A percentile compares a stretch with the other conserved stretches of the same genome.
These are phyloP conservation scores for Bubo scandiacus DNA, from an alignment of 2,113 vertebrate species.

Conservation along the genomic window DNA sequence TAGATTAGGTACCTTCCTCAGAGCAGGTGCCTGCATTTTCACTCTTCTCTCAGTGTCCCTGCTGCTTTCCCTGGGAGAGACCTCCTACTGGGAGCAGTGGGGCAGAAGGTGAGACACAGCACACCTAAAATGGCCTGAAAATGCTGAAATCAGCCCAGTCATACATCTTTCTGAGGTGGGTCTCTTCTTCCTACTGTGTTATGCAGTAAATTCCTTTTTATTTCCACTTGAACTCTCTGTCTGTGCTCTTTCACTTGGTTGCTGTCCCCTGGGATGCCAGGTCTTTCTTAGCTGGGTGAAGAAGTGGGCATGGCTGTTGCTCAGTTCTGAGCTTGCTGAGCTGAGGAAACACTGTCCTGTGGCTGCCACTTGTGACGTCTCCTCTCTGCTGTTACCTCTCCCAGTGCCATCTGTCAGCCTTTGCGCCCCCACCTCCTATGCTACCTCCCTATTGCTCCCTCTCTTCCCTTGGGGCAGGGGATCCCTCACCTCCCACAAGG, in stretches of 20 bases:
- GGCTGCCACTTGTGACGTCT: not conserved
- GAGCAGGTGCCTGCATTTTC: not conserved
- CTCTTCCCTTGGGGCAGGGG: not conserved
- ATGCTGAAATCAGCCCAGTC: not conserved
- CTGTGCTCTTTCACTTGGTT: not conserved
- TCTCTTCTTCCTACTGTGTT: not conserved
- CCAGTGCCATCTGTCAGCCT: not conserved
- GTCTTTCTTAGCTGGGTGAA: not conserved
- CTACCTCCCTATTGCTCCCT: not conserved
- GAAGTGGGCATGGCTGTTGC: not conserved
- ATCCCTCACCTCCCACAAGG: not conserved
- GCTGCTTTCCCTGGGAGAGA: not conserved
- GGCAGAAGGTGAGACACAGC: not conserved
- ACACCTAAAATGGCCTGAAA: not conserved
- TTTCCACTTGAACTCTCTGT: not conserved
- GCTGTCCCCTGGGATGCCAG: not conserved
- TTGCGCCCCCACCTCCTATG: not conserved
- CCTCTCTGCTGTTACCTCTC: not conserved
- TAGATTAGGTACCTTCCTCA: not conserved
- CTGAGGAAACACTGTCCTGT: accelerated
- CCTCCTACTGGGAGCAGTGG: not conserved
- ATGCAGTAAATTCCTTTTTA: not conserved
- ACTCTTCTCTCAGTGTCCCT: not conserved
- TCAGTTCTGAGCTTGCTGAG: not conserved
- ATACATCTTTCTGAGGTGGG: not conserved